phyloP scores from a whole-genome alignment of 1,140 invertebrate species.

The Amphibalanus amphitrite region DNA sequence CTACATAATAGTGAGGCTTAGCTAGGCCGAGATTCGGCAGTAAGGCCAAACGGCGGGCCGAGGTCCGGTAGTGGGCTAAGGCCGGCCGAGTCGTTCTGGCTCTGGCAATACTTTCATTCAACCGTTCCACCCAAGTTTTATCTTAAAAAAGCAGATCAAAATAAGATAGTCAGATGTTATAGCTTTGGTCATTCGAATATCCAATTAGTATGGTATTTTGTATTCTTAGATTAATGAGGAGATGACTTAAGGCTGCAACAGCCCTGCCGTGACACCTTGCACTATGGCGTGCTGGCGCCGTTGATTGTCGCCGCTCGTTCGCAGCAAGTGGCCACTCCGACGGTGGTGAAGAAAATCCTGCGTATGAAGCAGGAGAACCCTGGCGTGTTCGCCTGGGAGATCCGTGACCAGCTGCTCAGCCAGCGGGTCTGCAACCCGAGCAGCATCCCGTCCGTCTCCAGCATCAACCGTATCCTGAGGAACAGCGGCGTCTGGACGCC shows the following conservation, averaged over 20 bases:
- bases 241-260: not conserved
- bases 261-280: not conserved
- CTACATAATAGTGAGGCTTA: too few species aligned
- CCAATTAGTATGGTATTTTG: not conserved
- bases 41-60: too few species aligned
- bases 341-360: slow-evolving; percentile 78
- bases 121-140: too few species aligned
- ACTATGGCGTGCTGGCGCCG: not conserved
- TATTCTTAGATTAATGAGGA: not conserved
- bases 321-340: slow-evolving; percentile 67
- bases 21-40: too few species aligned
- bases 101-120: too few species aligned
- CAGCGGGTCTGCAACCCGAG: slow-evolving; percentile 57
- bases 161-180: too few species aligned
- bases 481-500: not conserved
- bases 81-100: too few species aligned
- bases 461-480: slow-evolving; percentile 77
- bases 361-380: slow-evolving; percentile 80
- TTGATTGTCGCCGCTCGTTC: too few species aligned
- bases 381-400: slow-evolving; percentile 85
- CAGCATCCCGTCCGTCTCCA: slow-evolving; percentile 72
- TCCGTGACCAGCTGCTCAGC: slow-evolving; percentile 62
- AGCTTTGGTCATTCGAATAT: too few species aligned
- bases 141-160: too few species aligned
- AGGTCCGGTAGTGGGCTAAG: too few species aligned